These are phyloP conservation scores for Macquaria ambigua DNA, from an alignment of 2,113 vertebrate species.

Conservation along the genomic window DNA sequence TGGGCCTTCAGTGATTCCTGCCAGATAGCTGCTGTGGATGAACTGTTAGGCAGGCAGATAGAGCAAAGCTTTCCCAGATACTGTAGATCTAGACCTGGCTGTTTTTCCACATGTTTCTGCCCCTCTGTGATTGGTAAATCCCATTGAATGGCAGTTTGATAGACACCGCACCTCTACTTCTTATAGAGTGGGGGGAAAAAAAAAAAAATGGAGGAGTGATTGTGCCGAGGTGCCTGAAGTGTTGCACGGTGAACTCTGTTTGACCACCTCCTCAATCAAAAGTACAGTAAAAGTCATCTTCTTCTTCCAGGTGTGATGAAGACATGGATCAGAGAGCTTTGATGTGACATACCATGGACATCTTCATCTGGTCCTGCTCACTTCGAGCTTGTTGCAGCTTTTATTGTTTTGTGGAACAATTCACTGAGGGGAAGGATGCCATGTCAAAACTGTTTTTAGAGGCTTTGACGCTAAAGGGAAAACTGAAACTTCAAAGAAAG, in stretches of 20 bases:
- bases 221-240: conserved; percentile 40
- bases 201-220: conserved; percentile 24
- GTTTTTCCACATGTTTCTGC: conserved; percentile 58
- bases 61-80: conserved; percentile 67
- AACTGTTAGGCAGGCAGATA: conserved; percentile 69
- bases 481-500: conserved; percentile 50
- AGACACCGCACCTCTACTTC: conserved; percentile 45
- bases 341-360: conserved; percentile 47
- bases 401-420: conserved; percentile 59
- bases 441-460: conserved; percentile 41
- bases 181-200: conserved; percentile 8
- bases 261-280: conserved; percentile 68
- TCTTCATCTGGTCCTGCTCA: conserved; percentile 59
- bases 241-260: conserved; percentile 59
- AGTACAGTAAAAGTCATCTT: conserved; percentile 44
- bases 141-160: conserved; percentile 69
- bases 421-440: conserved; percentile 31
- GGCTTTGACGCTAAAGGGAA: conserved; percentile 24
- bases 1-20: conserved; percentile 77
- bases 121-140: conserved; percentile 70
- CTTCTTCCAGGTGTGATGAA: conserved; percentile 46
- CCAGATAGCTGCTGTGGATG: conserved; percentile 66
- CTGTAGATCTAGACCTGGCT: conserved; percentile 56
- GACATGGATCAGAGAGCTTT: conserved; percentile 56
- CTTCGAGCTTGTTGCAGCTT: conserved; percentile 39